These are phyloP conservation scores for Podarcis raffonei DNA, from an alignment of 2,113 vertebrate species.

Conservation along the genomic window DNA sequence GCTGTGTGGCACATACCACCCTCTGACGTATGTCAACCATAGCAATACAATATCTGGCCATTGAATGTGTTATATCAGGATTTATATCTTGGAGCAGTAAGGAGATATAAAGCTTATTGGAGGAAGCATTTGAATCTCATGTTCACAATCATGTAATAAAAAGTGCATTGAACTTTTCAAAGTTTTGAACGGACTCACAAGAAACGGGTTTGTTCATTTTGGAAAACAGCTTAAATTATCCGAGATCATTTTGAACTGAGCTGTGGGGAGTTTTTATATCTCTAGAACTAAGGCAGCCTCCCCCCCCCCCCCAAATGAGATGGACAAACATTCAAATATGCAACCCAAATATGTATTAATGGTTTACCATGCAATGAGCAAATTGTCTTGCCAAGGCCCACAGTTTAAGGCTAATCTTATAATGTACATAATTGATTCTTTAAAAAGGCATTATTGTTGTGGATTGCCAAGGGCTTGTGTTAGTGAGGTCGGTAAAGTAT, in stretches of 20 bases:
- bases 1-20: no score
- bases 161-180: not conserved
- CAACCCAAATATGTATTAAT: not conserved
- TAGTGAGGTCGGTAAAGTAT: slow-evolving; percentile 55
- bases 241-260: not conserved
- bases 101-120: not conserved
- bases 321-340: not conserved
- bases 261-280: not conserved
- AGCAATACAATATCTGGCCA: no score
- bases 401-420: not conserved
- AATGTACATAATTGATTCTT: slow-evolving; percentile 4
- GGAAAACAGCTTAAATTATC: not conserved
- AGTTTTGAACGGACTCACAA: not conserved
- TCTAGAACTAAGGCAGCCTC: not conserved
- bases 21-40: no score
- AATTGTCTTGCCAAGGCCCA: not conserved
- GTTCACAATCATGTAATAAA: not conserved
- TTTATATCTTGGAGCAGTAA: no score
- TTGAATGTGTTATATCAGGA: no score
- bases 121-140: not conserved
- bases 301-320: no score
- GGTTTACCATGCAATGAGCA: not conserved
- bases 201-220: not conserved
- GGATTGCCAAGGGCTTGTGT: slow-evolving; percentile 17
- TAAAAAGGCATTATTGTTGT: slow-evolving; percentile 1